A percentile compares a stretch with the other conserved stretches of the same genome.
Evolutionary conservation across 2,888 invertebrate genomes (phyloP).

Genomic region (Macroteleia sp.): DNA sequence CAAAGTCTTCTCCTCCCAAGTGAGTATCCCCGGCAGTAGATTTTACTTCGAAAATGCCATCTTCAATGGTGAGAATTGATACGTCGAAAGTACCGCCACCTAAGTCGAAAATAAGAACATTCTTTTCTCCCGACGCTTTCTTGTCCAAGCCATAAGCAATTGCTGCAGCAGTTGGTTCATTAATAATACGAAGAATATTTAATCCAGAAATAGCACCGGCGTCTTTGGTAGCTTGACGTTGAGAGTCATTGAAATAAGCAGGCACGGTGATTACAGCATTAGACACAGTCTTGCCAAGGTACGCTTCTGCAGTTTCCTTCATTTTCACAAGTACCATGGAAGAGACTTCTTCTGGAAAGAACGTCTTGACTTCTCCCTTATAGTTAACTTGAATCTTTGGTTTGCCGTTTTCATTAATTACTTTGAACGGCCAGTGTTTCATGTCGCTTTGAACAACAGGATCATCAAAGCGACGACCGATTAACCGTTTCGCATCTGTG

Average conservation of each 20-base stretch:
- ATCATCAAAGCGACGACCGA: no score
- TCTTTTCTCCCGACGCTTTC: constrained; percentile 98
- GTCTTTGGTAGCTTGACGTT: constrained; percentile 98
- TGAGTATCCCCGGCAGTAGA: constrained; percentile 21
- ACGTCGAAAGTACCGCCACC: neutral
- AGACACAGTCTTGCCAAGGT: constrained; percentile 96
- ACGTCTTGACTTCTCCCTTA: no score
- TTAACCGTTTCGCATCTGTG: no score
- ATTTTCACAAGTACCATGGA: constrained; percentile 99
- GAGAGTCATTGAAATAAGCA: no score
- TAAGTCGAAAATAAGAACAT: constrained; percentile 93
- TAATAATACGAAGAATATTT: constrained; percentile 97
- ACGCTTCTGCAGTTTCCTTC: constrained; percentile 99
- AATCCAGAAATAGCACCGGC: constrained; percentile 98
- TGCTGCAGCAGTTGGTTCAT: constrained; percentile 98
- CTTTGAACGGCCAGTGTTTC: no score
- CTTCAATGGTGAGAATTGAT: neutral
- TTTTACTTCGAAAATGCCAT: constrained; percentile 15
- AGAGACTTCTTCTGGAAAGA: constrained; percentile 99
- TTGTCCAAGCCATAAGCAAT: constrained; percentile 99
- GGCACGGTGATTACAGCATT: constrained; percentile 94
- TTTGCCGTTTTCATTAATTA: no score
- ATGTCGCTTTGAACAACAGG: no score
- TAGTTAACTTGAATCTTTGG: no score
- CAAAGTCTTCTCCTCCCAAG: constrained; percentile 25